A percentile compares a stretch with the other conserved stretches of the same genome.
These are phyloP conservation scores for Hippocampus guttulatus DNA, from an alignment of 2,113 vertebrate species.

Conservation along the genomic window DNA sequence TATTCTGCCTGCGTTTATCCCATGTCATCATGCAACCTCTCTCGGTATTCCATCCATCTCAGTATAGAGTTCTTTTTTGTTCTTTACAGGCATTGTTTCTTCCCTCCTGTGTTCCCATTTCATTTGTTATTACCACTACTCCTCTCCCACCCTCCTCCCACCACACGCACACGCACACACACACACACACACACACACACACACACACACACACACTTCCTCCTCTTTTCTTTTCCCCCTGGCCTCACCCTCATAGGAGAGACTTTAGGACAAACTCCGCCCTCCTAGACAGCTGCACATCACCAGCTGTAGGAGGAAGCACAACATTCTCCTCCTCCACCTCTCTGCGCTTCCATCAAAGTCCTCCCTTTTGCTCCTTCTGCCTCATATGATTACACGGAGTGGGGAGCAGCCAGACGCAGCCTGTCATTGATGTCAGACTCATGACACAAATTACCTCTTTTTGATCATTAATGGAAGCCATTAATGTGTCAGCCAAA, in stretches of 20 bases:
- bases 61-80: slow-evolving; percentile 27
- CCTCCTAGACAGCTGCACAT: slow-evolving; percentile 63
- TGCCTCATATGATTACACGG: slow-evolving; percentile 46
- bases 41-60: slow-evolving; percentile 6
- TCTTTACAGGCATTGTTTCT: slow-evolving; percentile 32
- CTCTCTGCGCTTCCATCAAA: slow-evolving; percentile 36
- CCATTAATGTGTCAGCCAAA: slow-evolving; percentile 52
- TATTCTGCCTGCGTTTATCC: not conserved
- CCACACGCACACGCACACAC: not conserved
- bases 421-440: slow-evolving; percentile 61
- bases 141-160: not conserved
- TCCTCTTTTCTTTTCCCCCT: slow-evolving; percentile 34
- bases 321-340: slow-evolving; percentile 28
- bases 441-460: slow-evolving; percentile 72
- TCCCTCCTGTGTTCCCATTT: slow-evolving; percentile 38
- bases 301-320: slow-evolving; percentile 62
- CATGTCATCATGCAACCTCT: slow-evolving; percentile 1
- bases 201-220: not conserved
- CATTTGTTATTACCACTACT: slow-evolving; percentile 32
- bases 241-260: slow-evolving; percentile 38
- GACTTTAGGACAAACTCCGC: slow-evolving; percentile 56
- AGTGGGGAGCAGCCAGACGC: slow-evolving; percentile 54
- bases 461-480: slow-evolving; percentile 66
- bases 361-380: slow-evolving; percentile 35
- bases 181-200: too few relatives aligned